Evolutionary conservation across 2,888 invertebrate species (phyloP), one percentile per base, ranked within the genome.

Genomic region (Lysandra coridon): DNA sequence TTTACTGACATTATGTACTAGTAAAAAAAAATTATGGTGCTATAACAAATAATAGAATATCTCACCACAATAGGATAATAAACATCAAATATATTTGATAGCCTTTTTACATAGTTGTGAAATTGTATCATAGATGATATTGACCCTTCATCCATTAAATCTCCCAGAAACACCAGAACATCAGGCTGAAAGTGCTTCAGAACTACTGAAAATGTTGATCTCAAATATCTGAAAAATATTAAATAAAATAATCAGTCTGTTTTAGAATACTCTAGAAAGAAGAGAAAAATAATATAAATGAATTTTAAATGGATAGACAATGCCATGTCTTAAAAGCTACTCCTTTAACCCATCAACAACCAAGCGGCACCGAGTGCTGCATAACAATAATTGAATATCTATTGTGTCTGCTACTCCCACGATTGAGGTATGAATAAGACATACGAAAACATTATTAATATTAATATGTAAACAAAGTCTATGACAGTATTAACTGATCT

Each of bases 61-160:
- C 88, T 87, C 84, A 94, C 94, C 84, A 87, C 84, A 78, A 90
- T 83, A 79, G 87, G 86, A 82, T 88, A 86, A 79, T 88, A 81
- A 37, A 89, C 84, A 79, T 90, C 86, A 87, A 94, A 94, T 84
- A 94, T 94, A 64, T 85, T 80, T 0, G 85, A 95, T 84, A 99
- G 96, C 87, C 99, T 95, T 81, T 95, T 91, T 49, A 97, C 96
- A 91, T 98, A 99, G 80, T 93, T 91, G 82, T 96, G 92, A 90
- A 97, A 99, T 86, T 98, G 96, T 78, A 95, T 92, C 80, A 95
- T 92, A 2, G 95, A 95, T 1, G 98, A 96, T 80, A 96, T 95
- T 80, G 98, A 98, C 0, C 99, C 99, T 92, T 99, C 99, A 87
- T 99, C 99, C 95, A 98, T 97, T 78, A 99, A 94, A 91, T 99